Evolutionary conservation across 2,888 invertebrate genomes (phyloP), one percentile per base, ranked within the genome.

Genomic region (Nephrocerus scutellatus): DNA sequence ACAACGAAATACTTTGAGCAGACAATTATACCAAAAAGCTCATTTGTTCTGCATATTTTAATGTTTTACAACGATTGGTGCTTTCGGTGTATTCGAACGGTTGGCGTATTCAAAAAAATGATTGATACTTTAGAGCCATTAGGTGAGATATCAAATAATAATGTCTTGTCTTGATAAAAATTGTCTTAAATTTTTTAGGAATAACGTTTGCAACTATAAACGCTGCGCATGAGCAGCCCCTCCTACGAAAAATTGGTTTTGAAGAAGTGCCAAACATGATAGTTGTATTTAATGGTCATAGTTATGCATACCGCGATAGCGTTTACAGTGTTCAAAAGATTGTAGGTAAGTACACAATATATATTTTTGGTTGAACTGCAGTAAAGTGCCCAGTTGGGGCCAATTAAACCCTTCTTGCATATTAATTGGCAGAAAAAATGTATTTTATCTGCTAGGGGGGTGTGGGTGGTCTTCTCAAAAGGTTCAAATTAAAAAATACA

Each of bases 11-110:
- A 88, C 49, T 95, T 85, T 66, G 89, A 92, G 60, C 88, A 86
- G 60, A 80, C 80, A 43, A 76, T 93, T 49, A 65, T 91, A 36
- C 88, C 90, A 44, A 88, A 87, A 61, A 92, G 90, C 60, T 72
- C 76, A 41, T 79, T 77, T 46, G 82, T 82, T 22, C 91, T 93
- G 8, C 84, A 89, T 42, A 70, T 96, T 40, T 75, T 96, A 32
- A 78, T 95, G 52, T 89, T 91, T 65, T 96, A 92, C 68, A 84
- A 88, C 6, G 93, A 95, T 66, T 92, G 90, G 85, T 96, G 95
- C 63, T 88, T 91, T 65, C 80, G 87, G 32, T 96, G 95, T 64
- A 79, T 90, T 47, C 83, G 82, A 55, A 81, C 85, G n/a, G 89
- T 91, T 30, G 84, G 84, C 1, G 77, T 86, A 8, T 89, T 92